These are phyloP conservation scores for Tenodera sinensis DNA, from an alignment of 2,888 invertebrate genomes.

Conservation along the genomic window DNA sequence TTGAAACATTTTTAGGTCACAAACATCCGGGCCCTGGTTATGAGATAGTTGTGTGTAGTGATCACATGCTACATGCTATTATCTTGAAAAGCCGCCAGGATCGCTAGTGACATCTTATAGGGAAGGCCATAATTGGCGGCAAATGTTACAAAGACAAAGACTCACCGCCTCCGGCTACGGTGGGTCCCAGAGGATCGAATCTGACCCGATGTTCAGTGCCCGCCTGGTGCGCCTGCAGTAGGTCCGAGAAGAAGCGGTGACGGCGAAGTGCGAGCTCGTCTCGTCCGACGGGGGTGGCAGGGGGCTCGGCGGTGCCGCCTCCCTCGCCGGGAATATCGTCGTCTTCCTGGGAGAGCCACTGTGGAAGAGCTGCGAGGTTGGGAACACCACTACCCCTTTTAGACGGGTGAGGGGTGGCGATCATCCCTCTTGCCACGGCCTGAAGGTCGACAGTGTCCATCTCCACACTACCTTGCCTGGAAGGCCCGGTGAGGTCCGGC, in stretches of 20 bases:
- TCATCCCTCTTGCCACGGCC: slow-evolving; percentile 15
- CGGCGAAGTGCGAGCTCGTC: slow-evolving; percentile 73
- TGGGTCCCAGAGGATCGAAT: slow-evolving; percentile 69
- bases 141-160: neutral
- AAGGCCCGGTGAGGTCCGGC: neutral
- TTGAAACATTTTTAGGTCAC: no score
- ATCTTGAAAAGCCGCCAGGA: neutral
- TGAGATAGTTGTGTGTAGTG: neutral
- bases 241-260: slow-evolving; percentile 74
- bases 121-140: no score
- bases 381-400: slow-evolving; percentile 30
- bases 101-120: neutral
- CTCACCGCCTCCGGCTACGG: slow-evolving; percentile 57
- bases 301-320: slow-evolving; percentile 61
- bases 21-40: no score
- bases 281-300: slow-evolving; percentile 72
- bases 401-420: slow-evolving; percentile 30
- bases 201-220: slow-evolving; percentile 71
- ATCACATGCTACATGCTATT: neutral
- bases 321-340: slow-evolving; percentile 38
- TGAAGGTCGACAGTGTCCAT: neutral
- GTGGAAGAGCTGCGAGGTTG: slow-evolving; percentile 24
- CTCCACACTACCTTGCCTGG: neutral
- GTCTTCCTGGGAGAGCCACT: slow-evolving; percentile 36
- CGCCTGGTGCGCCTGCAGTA: slow-evolving; percentile 68